Percentiles rank a stretch among this genome's conserved stretches.
Evolutionary conservation across 1,140 invertebrate species (phyloP).

Genomic region (Drosophila grimshawi): DNA sequence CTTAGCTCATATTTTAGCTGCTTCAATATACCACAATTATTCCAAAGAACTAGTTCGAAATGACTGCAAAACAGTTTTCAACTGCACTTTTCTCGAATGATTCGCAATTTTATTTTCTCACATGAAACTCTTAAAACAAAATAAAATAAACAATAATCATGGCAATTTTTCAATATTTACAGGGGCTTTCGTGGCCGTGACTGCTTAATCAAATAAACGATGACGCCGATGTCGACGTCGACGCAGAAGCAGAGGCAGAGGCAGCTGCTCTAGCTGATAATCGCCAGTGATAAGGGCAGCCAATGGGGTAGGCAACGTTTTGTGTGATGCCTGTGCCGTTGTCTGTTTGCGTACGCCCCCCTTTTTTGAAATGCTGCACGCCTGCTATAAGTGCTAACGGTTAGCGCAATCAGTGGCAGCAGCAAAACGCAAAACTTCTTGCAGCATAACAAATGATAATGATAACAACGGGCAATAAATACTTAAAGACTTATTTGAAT

Average conservation of each 20-base stretch:
- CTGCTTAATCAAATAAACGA: constrained; percentile 8
- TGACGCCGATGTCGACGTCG: background rate
- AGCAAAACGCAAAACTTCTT: constrained; percentile 9
- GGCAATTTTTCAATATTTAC: background rate
- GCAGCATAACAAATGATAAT: constrained; percentile 12
- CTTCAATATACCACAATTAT: too few species aligned
- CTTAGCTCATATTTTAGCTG: too few species aligned
- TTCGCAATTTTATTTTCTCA: background rate
- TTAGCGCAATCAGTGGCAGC: constrained; percentile 42
- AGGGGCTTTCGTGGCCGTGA: constrained; percentile 17
- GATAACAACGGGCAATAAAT: constrained; percentile 28
- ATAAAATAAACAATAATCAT: too few species aligned
- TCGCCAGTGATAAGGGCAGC: constrained; percentile 16
- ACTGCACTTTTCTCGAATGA: background rate
- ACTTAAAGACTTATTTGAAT: constrained; percentile 25
- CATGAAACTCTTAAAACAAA: background rate
- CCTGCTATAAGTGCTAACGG: constrained; percentile 38
- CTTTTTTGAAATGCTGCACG: constrained; percentile 16
- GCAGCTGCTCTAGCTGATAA: constrained; percentile 24
- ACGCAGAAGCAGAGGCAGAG: background rate
- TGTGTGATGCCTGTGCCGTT: background rate
- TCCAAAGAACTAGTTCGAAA: background rate
- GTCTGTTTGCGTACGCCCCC: constrained; percentile 1
- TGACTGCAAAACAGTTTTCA: background rate
- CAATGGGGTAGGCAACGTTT: constrained; percentile 5